Percentiles rank a stretch among this genome's conserved stretches.
Conservation (phyloP, 2,113 vertebrate species). For the Apistogramma diplotaenia region DNA sequence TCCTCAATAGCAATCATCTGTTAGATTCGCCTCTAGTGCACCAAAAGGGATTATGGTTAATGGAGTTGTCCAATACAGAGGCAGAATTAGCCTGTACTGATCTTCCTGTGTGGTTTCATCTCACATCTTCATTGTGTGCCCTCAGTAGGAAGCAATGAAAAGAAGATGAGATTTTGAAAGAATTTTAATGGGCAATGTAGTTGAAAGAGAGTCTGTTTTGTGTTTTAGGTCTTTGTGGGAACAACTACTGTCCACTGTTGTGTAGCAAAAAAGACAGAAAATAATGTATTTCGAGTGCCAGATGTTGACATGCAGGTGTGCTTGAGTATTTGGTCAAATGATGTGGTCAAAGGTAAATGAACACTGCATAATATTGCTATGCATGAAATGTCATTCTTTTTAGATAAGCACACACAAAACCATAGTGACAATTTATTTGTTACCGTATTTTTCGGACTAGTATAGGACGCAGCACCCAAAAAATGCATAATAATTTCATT, state of each 20-base stretch:
- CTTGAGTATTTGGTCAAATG: no score
- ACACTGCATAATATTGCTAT: neutral
- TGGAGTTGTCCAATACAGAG: slow-evolving; percentile 41
- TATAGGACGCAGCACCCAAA: no score
- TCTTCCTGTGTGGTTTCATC: slow-evolving; percentile 31
- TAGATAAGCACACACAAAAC: neutral
- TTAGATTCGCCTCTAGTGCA: slow-evolving; percentile 21
- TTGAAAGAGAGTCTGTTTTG: neutral
- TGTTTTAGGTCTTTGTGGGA: neutral
- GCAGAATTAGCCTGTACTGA: slow-evolving; percentile 35
- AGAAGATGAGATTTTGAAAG: slow-evolving; percentile 16
- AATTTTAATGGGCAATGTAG: neutral
- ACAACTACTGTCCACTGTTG: neutral
- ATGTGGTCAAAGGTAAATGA: neutral
- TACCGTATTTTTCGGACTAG: no score
- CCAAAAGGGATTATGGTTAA: slow-evolving; percentile 52
- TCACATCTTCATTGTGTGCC: slow-evolving; percentile 13
- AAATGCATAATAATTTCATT: no score
- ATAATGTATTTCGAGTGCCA: neutral
- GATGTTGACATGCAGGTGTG: neutral
- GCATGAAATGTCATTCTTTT: neutral
- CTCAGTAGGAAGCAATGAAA: neutral
- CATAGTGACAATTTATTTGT: neutral
- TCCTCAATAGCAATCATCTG: slow-evolving; percentile 18
- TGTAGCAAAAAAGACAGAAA: neutral